Base-by-base conservation (phyloP, 2,888 invertebrate species). In the Dasypolia templi region DNA sequence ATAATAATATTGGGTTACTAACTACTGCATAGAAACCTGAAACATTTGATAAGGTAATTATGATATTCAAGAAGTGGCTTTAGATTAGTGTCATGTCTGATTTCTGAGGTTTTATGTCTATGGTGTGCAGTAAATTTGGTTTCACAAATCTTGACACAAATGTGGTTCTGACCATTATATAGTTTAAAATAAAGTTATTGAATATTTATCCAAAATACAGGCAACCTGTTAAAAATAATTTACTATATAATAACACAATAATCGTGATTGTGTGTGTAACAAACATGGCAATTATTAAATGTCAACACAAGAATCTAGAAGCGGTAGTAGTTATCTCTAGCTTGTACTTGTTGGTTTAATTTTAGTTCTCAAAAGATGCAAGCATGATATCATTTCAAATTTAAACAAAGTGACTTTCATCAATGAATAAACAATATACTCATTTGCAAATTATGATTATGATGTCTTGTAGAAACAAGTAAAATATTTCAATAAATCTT, bases 1-100 rank as follows among this genome's bases (percentile, higher is more conserved):
- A 99, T 73, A 99, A 94, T 70, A 99, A 93, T 79, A 95, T 92
- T n/a, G 96, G 95, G 88, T 94, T 95, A 81, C 91, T 95, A 42
- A 89, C 88, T 85, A 93, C 87, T 61, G 94, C 91, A 90, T 95
- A 94, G 86, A 93, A 95, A 86, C 95, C 96, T 96, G 92, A 69
- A 93, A 93, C 70, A 78, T 29, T 62, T 2, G 12, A 14, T 19
- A 1, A 29, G 1, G 3, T 55, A 19, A 35, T 35, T n/a, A 26
- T 39, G 42, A 29, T 56, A 49, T 12, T 11, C 11, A n/a, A 12
- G 32, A 44, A 22, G 22, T n/a, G 0, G 0, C 4, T n/a, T 46
- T 29, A 4, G 7, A n/a, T 44, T 53, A 42, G 4, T 46, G 19
- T 42, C 7, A 14, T 26, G 3, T 19, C 7, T 44, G 12, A 0